phyloP scores from a whole-genome alignment of 2,113 vertebrate genomes.

The Loxodonta africana region DNA sequence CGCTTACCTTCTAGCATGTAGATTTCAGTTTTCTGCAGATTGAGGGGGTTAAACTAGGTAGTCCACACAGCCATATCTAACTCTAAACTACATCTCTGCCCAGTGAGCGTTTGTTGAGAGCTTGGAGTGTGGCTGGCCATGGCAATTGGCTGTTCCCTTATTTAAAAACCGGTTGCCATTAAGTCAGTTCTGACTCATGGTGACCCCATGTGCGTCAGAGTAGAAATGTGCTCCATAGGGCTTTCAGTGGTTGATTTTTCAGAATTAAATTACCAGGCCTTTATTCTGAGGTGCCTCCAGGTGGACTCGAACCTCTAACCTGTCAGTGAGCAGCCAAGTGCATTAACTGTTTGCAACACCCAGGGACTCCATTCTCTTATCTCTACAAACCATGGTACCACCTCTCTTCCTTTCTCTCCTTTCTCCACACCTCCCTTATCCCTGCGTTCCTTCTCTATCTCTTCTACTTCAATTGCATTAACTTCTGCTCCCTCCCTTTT shows the following conservation, averaged over 20 bases:
- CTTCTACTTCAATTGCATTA: not conserved
- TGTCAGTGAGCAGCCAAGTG: not conserved
- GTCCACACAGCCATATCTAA: not conserved
- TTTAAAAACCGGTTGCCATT: not conserved
- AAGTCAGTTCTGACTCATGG: not conserved
- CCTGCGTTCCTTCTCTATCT: not conserved
- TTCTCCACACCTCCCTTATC: not conserved
- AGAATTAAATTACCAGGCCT: not conserved
- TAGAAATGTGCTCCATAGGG: not conserved
- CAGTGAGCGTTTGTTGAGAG: not conserved
- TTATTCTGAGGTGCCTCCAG: not conserved
- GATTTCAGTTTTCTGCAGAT: not conserved
- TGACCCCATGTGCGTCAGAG: not conserved
- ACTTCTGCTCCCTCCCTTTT: not conserved
- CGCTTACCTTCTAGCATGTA: not conserved
- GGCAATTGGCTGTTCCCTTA: not conserved
- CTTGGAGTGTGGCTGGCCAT: not conserved
- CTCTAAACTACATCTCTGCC: not conserved
- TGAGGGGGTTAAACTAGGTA: not conserved
- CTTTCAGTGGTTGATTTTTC: not conserved
- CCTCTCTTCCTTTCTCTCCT: not conserved
- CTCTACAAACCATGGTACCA: not conserved
- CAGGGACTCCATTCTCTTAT: not conserved
- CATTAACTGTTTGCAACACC: not conserved
- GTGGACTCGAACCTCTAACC: not conserved